Percentiles rank a stretch among this genome's conserved stretches.
These are phyloP conservation scores for Pseudeuparius sepicola DNA, from an alignment of 2,888 invertebrate species.

Conservation along the genomic window DNA sequence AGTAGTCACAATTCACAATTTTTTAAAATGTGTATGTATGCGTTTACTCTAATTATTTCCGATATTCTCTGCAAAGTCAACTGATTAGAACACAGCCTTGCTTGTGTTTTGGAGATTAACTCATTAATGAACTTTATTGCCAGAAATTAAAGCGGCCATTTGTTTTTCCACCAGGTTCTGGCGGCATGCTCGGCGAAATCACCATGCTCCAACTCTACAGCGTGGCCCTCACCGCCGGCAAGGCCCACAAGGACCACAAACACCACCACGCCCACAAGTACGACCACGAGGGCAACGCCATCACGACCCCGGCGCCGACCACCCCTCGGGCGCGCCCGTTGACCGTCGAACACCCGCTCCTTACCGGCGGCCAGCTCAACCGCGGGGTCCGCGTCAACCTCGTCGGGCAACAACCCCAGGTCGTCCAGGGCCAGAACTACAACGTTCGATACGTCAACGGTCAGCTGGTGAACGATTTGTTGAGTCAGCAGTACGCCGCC, in stretches of 20 bases:
- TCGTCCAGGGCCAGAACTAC: slow-evolving; percentile 44
- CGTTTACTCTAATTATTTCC: too few relatives aligned
- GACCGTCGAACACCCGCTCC: slow-evolving; percentile 42
- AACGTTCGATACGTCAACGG: slow-evolving; percentile 54
- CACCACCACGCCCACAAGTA: slow-evolving; percentile 79
- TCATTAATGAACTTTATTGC: too few relatives aligned
- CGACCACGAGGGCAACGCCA: slow-evolving; percentile 58
- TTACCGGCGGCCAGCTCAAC: slow-evolving; percentile 57
- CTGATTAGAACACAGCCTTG: too few relatives aligned
- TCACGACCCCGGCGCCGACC: slow-evolving; percentile 50
- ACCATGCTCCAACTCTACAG: slow-evolving; percentile 73
- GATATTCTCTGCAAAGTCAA: too few relatives aligned
- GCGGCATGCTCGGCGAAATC: slow-evolving; percentile 62
- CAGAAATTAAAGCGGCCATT: too few relatives aligned
- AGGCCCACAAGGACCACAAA: slow-evolving; percentile 79
- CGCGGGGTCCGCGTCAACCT: slow-evolving; percentile 46
- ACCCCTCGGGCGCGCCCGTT: slow-evolving; percentile 45
- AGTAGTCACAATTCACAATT: too few relatives aligned
- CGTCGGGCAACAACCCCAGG: slow-evolving; percentile 40
- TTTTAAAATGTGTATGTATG: too few relatives aligned
- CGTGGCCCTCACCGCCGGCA: slow-evolving; percentile 73
- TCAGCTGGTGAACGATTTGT: slow-evolving; percentile 43
- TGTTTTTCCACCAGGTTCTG: slow-evolving; percentile 43
- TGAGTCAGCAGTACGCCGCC: slow-evolving; percentile 27
- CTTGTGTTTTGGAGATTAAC: too few relatives aligned